Percentiles rank a stretch among this genome's conserved stretches.
phyloP scores from a whole-genome alignment of 2,888 invertebrate genomes.

The Lycocerus yunnanus region DNA sequence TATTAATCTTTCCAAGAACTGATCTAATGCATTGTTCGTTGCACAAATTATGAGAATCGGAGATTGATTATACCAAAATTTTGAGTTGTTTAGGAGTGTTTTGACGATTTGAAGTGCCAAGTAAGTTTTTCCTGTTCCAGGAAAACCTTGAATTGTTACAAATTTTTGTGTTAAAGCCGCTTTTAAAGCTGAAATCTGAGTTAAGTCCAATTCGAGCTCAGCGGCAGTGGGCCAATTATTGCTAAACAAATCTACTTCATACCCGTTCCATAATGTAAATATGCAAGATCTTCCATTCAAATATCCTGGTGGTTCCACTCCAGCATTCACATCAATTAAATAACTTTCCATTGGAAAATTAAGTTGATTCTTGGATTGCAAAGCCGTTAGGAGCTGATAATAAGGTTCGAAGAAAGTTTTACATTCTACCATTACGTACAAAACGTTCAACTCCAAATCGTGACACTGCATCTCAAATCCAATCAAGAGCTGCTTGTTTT shows the following conservation, averaged over 20 bases:
- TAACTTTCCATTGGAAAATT: conserved; percentile 71
- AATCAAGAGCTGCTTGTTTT: conserved; percentile 54
- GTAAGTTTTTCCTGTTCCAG: conserved; percentile 86
- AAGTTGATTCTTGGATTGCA: conserved; percentile 62
- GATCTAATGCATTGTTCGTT: no score
- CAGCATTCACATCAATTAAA: conserved; percentile 61
- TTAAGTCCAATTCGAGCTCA: conserved; percentile 63
- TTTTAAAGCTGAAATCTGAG: conserved; percentile 70
- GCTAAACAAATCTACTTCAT: not conserved
- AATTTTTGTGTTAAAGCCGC: conserved; percentile 73
- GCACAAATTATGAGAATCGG: no score
- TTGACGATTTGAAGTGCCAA: conserved; percentile 76
- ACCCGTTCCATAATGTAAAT: conserved; percentile 9
- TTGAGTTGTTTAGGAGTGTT: no score
- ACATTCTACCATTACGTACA: conserved; percentile 73
- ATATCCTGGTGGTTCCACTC: conserved; percentile 53
- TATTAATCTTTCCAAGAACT: no score
- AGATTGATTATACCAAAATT: no score
- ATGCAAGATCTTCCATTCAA: conserved; percentile 32
- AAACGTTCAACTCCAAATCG: conserved; percentile 37
- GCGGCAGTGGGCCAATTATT: conserved; percentile 57
- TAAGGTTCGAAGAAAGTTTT: conserved; percentile 83
- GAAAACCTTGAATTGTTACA: conserved; percentile 83
- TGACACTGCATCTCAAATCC: conserved; percentile 3
- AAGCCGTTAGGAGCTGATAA: conserved; percentile 69